These are phyloP conservation scores for Phrynocephalus guinanensis DNA, from an alignment of 2,797 vertebrate genomes.

Conservation along the genomic window DNA sequence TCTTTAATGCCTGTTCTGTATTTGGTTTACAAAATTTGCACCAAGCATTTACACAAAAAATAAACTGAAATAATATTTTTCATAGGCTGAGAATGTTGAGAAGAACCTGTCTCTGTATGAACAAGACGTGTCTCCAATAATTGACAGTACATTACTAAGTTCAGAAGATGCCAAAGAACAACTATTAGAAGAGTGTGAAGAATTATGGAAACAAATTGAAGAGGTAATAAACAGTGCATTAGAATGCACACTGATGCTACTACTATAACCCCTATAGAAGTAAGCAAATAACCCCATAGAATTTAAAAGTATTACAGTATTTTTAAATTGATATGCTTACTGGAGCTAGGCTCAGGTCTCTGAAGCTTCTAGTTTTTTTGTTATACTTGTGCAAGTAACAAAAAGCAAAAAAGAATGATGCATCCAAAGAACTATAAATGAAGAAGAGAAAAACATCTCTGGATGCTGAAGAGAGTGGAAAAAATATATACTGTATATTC, in stretches of 20 bases:
- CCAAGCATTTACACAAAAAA: neutral
- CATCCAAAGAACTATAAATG: no score
- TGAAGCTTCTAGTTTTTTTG: neutral
- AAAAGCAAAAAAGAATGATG: no score
- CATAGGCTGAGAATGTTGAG: constrained; percentile 51
- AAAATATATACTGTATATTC: no score
- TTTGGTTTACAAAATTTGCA: neutral
- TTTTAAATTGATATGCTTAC: neutral
- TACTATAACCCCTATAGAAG: no score
- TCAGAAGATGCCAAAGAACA: constrained; percentile 50
- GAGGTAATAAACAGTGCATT: constrained; percentile 66
- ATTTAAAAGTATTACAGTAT: no score
- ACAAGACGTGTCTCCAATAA: constrained; percentile 53
- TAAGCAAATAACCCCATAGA: no score
- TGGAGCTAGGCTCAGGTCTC: neutral
- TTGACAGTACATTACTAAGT: neutral
- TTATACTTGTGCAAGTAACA: neutral
- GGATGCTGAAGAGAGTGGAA: no score
- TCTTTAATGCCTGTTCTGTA: neutral
- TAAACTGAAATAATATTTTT: constrained; percentile 39
- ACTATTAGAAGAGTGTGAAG: constrained; percentile 73
- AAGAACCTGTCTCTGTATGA: constrained; percentile 57
- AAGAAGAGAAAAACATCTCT: no score
- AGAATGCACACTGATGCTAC: neutral
- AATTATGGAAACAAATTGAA: constrained; percentile 73